Percentiles rank a stretch among this genome's conserved stretches.
Conservation (phyloP, 2,113 vertebrate genomes). For the Piliocolobus tephrosceles region DNA sequence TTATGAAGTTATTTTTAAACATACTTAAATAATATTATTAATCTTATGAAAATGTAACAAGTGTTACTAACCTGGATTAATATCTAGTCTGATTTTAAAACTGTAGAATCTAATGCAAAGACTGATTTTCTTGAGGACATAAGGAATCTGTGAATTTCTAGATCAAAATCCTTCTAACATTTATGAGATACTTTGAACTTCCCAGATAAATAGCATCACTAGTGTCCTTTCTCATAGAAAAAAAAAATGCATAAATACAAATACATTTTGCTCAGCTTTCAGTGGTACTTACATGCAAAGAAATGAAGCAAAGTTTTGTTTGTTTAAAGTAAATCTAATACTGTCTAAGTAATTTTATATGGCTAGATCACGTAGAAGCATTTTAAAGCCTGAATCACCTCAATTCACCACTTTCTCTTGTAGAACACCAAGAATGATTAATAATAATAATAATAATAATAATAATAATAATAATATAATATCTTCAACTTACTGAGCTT, state of each 20-base stretch:
- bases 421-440: neutral
- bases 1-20: neutral
- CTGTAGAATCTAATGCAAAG: neutral
- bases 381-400: conserved; percentile 43
- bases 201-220: neutral
- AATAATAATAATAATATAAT: neutral
- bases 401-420: conserved; percentile 23
- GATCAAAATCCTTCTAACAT: neutral
- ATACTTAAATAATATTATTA: neutral
- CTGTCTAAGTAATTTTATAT: neutral
- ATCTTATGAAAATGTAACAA: neutral
- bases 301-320: neutral
- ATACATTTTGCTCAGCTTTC: neutral
- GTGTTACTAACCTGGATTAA: neutral
- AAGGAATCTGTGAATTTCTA: neutral
- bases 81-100: conserved; percentile 27
- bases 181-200: conserved; percentile 21
- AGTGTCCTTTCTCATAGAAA: neutral
- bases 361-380: neutral
- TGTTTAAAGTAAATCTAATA: neutral
- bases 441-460: neutral
- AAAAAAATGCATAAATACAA: conserved; percentile 5
- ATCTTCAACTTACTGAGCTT: neutral
- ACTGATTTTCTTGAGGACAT: conserved; percentile 14
- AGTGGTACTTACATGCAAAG: neutral